These are phyloP conservation scores for Ptilodon capucinus DNA, from an alignment of 2,888 invertebrate genomes.

Conservation along the genomic window DNA sequence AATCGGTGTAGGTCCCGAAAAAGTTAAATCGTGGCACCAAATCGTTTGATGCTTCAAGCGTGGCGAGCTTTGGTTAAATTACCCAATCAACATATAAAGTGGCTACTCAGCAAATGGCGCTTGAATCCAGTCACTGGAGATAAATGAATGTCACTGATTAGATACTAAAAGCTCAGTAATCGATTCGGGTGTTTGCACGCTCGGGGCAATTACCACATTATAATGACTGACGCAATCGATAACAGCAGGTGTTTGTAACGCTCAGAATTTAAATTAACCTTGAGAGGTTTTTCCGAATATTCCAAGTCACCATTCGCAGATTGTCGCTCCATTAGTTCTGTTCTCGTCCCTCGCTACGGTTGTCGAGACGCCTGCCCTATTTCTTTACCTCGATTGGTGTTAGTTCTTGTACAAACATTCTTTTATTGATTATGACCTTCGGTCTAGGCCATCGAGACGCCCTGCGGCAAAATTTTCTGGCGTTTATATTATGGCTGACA, in stretches of 20 bases:
- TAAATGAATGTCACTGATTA: slow-evolving; percentile 62
- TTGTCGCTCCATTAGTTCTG: neutral
- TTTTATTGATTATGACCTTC: neutral
- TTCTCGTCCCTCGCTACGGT: neutral
- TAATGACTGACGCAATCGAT: slow-evolving; percentile 19
- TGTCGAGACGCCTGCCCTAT: neutral
- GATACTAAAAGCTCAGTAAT: slow-evolving; percentile 47
- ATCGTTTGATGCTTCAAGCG: slow-evolving; percentile 39
- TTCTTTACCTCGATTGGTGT: neutral
- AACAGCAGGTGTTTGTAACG: neutral
- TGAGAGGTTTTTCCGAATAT: neutral
- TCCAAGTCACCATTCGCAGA: neutral
- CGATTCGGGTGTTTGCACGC: slow-evolving; percentile 41
- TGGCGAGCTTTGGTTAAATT: slow-evolving; percentile 59
- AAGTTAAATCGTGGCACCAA: slow-evolving; percentile 45
- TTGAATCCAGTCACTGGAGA: slow-evolving; percentile 57
- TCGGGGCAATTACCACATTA: slow-evolving; percentile 32
- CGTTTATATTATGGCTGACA: no score
- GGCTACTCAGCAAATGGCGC: slow-evolving; percentile 56
- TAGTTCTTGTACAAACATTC: neutral
- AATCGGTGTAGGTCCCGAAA: slow-evolving; percentile 16
- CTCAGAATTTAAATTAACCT: neutral
- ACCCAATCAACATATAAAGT: slow-evolving; percentile 73
- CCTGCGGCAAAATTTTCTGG: no score
- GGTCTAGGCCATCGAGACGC: no score